Percentiles rank a stretch among this genome's conserved stretches.
Conservation (phyloP, 2,888 invertebrate genomes). For the Heliconius ethilla region DNA sequence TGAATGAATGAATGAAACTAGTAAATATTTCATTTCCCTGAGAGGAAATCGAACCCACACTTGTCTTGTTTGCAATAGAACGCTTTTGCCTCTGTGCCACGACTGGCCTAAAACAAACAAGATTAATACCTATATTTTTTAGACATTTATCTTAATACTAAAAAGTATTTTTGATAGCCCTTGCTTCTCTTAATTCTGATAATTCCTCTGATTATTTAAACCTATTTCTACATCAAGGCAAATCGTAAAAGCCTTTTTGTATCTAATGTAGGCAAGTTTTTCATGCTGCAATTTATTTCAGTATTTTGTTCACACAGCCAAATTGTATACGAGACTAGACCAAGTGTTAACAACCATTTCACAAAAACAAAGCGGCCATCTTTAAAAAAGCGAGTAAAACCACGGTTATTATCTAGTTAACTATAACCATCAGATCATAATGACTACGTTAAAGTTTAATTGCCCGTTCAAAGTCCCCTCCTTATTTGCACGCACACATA, state of each 20-base stretch:
- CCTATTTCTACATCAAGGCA: too few relatives aligned
- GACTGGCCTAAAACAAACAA: not conserved
- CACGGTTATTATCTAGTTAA: constrained; percentile 18
- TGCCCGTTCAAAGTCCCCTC: constrained; percentile 51
- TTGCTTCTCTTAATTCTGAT: too few relatives aligned
- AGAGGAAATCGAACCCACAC: not conserved
- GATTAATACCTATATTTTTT: not conserved
- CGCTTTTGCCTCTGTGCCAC: not conserved
- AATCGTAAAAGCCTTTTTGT: too few relatives aligned
- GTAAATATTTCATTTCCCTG: not conserved
- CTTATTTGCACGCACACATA: constrained; percentile 53
- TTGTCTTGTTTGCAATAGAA: not conserved
- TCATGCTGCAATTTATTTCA: not conserved
- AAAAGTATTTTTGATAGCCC: too few relatives aligned
- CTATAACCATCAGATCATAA: constrained; percentile 38
- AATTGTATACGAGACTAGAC: not conserved
- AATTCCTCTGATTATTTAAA: too few relatives aligned
- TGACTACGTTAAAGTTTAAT: constrained; percentile 62
- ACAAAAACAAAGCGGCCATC: constrained; percentile 12
- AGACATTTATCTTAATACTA: too few relatives aligned
- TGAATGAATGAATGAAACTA: not conserved
- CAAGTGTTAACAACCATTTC: not conserved
- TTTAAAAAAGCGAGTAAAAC: constrained; percentile 9
- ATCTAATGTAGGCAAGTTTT: too few relatives aligned
- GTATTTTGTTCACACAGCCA: not conserved